These are phyloP conservation scores for Axis porcinus DNA, from an alignment of 2,113 vertebrate species.

Conservation along the genomic window DNA sequence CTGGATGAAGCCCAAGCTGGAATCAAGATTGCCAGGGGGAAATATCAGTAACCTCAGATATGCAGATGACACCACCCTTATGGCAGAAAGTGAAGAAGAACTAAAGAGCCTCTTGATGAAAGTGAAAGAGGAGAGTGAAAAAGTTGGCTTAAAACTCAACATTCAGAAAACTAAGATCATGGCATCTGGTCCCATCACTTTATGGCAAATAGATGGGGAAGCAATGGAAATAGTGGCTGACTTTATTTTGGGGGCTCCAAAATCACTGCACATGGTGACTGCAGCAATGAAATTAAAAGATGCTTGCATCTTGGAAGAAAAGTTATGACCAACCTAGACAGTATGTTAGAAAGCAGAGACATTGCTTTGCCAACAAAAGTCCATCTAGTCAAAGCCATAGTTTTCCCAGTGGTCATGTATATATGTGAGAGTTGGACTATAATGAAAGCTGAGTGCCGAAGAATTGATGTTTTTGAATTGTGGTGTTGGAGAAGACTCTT, in stretches of 20 bases:
- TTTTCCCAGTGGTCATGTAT: background rate
- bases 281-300: background rate
- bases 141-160: background rate
- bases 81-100: background rate
- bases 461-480: background rate
- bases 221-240: background rate
- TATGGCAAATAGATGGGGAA: background rate
- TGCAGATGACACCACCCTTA: background rate
- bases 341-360: background rate
- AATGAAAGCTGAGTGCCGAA: accelerated
- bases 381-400: background rate
- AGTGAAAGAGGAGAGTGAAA: background rate
- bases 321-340: background rate
- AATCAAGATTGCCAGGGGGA: background rate
- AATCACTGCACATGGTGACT: background rate
- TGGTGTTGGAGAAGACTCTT: background rate
- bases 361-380: background rate
- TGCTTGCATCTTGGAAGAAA: background rate
- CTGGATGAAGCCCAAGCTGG: background rate
- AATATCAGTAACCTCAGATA: background rate
- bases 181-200: background rate
- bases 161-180: background rate
- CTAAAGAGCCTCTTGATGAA: background rate
- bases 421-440: background rate
- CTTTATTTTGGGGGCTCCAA: background rate